Conservation (phyloP, 1,140 invertebrate species). For the Polypedilum pembai region DNA sequence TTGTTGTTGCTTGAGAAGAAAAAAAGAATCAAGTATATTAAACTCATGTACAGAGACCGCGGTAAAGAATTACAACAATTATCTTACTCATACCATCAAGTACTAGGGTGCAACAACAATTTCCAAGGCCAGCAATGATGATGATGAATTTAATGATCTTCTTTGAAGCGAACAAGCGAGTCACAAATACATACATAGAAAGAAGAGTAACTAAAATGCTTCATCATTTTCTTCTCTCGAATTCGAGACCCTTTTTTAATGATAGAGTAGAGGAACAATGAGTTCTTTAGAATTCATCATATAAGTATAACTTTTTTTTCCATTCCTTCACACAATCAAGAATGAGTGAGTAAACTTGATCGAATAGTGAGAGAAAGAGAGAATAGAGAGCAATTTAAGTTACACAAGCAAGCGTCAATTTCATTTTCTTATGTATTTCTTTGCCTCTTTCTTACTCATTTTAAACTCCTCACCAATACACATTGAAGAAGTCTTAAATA, state of each 20-base stretch:
- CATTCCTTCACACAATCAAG: neutral
- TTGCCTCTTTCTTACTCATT: neutral
- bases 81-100: neutral
- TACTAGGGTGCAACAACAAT: neutral
- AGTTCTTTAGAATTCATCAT: conserved; percentile 9
- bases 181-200: neutral
- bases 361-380: neutral
- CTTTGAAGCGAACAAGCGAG: neutral
- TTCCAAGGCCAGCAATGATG: neutral
- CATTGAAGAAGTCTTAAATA: neutral
- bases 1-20: neutral
- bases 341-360: neutral
- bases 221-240: neutral
- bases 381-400: conserved; percentile 12
- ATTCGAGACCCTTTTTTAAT: conserved; percentile 12
- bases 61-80: conserved; percentile 18
- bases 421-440: neutral
- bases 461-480: neutral
- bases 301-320: neutral
- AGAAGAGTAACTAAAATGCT: neutral
- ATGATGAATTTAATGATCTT: conserved; percentile 14
- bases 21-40: conserved; percentile 12
- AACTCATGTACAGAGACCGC: neutral
- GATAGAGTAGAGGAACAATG: conserved; percentile 9
- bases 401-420: neutral